Base-by-base conservation (phyloP, 1,140 invertebrate species). In the Lordiphosa collinella region DNA sequence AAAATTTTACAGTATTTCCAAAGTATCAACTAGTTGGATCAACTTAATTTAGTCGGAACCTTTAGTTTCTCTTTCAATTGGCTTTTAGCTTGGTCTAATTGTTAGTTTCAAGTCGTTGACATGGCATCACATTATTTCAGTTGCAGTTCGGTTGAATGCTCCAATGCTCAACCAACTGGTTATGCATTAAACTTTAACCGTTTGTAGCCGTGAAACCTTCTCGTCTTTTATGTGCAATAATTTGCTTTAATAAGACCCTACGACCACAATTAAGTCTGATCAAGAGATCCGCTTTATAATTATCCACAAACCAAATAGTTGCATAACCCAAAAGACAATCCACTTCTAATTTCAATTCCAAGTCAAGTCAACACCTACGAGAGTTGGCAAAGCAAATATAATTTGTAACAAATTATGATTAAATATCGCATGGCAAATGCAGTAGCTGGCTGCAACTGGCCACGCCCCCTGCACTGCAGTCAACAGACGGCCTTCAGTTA, bases 261-360 rank as follows among this genome's bases (percentile, higher is more conserved):
- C 52, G 40, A 32, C 13, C 12, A 38, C 64, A 74, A 75, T 79
- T 80, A 75, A 70, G 70, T 55, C 38, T 51, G 55, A 62, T 55
- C 22, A 50, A 75, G 57, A 82, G 70, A 82, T 80, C 75, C 75
- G 75, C 65, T 80, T 80, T 53, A 40, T 70, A 80, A 82, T 82
- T 73, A 56, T 44, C 49, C 2, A 12, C 25, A 29, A 11, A 29
- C 5, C 40, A 12, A 14, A 36, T 31, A 22, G 41, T 80, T 80
- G 65, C 61, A 60, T 50, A 75, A 75, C 50, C 60, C 50, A 10
- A 73, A 67, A 61, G 60, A 54, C 50, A 73, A 57, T 48, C 38
- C 67, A 71, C 50, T 58, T 70, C 34, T 50, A 73, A 58, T 51
- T 38, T 38, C 56, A 73, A 58, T 51, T 38, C 32, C 14, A 43